These are phyloP conservation scores for Nephrotoma guestfalica DNA, from an alignment of 2,888 invertebrate species.

Conservation along the genomic window DNA sequence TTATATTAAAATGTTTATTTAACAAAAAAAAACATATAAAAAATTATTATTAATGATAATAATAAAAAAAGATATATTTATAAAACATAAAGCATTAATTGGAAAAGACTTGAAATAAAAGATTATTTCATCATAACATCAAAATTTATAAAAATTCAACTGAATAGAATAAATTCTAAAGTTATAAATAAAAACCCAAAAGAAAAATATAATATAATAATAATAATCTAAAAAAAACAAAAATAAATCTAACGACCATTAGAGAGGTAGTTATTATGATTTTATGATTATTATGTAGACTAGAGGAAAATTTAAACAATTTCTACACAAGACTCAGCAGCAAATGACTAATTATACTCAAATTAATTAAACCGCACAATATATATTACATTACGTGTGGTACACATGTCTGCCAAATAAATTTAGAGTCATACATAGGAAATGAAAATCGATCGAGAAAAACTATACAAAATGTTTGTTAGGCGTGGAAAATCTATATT, in stretches of 20 bases:
- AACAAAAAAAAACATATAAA: neutral
- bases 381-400: neutral
- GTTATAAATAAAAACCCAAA: neutral
- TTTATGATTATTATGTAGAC: neutral
- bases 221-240: neutral
- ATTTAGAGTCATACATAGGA: neutral
- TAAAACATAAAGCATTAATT: neutral
- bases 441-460: neutral
- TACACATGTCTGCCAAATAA: neutral
- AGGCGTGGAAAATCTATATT: neutral
- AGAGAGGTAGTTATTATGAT: neutral
- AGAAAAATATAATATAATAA: neutral
- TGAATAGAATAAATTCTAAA: neutral
- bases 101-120: neutral
- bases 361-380: neutral
- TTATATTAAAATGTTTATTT: neutral
- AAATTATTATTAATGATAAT: neutral
- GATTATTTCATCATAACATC: neutral
- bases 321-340: neutral
- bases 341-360: neutral
- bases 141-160: neutral
- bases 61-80: neutral
- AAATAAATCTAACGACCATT: neutral
- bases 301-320: neutral
- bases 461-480: neutral